These are phyloP conservation scores for Zhuqinia jingwanae DNA, from an alignment of 2,888 invertebrate genomes.

Conservation along the genomic window DNA sequence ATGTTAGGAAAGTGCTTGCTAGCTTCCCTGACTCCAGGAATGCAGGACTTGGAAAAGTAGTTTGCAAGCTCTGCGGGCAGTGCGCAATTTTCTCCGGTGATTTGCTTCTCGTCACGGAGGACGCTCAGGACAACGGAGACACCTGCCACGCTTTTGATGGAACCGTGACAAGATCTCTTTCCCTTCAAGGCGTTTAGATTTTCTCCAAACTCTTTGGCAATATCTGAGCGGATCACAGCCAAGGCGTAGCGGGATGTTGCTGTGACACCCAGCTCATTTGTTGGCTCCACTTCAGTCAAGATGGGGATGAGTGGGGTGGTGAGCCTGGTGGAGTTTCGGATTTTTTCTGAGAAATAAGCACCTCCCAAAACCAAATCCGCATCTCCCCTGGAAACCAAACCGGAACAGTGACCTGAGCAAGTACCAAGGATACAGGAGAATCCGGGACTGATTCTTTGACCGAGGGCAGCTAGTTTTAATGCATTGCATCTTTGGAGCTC, in stretches of 20 bases:
- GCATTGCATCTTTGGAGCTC: conserved; percentile 89
- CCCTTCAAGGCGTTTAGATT: conserved; percentile 82
- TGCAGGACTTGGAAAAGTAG: conserved; percentile 86
- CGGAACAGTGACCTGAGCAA: conserved; percentile 89
- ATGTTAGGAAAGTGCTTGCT: neutral
- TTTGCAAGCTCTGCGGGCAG: conserved; percentile 84
- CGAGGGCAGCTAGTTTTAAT: conserved; percentile 87
- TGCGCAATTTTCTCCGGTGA: conserved; percentile 80
- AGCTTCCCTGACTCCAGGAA: conserved; percentile 83
- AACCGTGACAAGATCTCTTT: conserved; percentile 87
- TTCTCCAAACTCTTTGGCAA: conserved; percentile 80
- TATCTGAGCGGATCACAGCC: conserved; percentile 84
- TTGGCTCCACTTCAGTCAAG: conserved; percentile 53
- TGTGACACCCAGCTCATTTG: neutral
- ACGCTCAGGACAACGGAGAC: conserved; percentile 83
- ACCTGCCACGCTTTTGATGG: conserved; percentile 79
- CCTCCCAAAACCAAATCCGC: conserved; percentile 85
- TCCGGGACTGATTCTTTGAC: conserved; percentile 88
- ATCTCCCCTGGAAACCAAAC: conserved; percentile 84
- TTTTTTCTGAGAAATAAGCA: conserved; percentile 9
- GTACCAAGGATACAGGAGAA: conserved; percentile 80
- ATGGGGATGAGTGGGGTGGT: conserved; percentile 37
- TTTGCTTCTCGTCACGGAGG: conserved; percentile 83
- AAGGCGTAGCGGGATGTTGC: conserved; percentile 57
- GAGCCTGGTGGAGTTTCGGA: neutral